Evolutionary conservation across 1,140 invertebrate species (phyloP), one percentile per base, ranked within the genome.

Genomic region (Bombus picipes): DNA sequence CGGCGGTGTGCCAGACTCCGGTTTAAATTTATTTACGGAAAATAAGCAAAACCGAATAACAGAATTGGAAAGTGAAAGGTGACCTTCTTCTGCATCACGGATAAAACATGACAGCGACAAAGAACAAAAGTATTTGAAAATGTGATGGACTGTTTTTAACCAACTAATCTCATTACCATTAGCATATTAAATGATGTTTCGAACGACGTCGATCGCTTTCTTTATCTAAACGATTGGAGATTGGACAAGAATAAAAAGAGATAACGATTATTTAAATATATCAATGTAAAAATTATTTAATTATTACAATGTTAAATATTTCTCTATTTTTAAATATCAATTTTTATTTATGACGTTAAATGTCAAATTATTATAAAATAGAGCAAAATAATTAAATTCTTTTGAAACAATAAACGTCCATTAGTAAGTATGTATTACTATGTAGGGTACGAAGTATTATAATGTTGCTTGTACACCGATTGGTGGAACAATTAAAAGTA

Each of bases 11-110:
- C 0, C 10, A 25, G 1, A 28, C 3, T 39, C 0, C 15, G 22
- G 3, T 53, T 82, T 76, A 68, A 57, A 83, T 47, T 47, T 39
- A 77, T 68, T 1, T n/a, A 12, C 12, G 43, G 28, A 18, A 57
- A 73, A 39, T 65, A 76, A 83, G 39, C 15, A 62, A 47, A 22
- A 68, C n/a, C 4, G 53, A 43, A 59, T 32, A 72, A 79, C 53
- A 79, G 39, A 73, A 85, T 85, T 73, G 68, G 32, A 80, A 80
- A 85, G 83, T 47, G 76, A 80, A 72, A 68, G 83, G 76, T 62
- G 65, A 77, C 73, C 62, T 83, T 81, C 73, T 22, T 39, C 3
- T 37, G 10, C 13, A 39, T 83, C 73, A 37, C 18, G 73, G 22
- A 53, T 25, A 43, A 76, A 75, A 68, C 10, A 71, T 3, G 13